phyloP scores from a whole-genome alignment of 1,140 invertebrate species.

The Triops cancriformis region DNA sequence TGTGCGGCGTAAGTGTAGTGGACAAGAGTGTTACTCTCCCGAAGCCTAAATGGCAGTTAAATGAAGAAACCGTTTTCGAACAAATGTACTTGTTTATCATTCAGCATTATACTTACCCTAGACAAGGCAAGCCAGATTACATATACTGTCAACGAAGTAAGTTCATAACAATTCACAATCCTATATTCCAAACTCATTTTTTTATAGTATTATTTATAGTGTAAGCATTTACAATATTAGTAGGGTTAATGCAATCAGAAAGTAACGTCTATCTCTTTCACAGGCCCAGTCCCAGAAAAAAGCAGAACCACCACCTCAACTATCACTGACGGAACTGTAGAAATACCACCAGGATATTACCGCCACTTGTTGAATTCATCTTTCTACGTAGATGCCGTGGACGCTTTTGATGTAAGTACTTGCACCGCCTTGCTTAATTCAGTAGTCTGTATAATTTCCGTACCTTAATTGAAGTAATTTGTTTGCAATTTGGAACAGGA shows the following conservation, averaged over 20 bases:
- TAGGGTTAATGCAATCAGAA: too few species aligned
- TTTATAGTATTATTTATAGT: too few species aligned
- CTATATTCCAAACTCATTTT: background rate
- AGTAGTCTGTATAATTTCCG: slow-evolving; percentile 25
- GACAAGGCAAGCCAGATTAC: slow-evolving; percentile 38
- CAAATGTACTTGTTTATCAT: slow-evolving; percentile 39
- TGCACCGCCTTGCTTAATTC: background rate
- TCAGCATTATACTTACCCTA: slow-evolving; percentile 35
- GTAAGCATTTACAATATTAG: too few species aligned
- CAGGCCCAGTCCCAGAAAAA: too few species aligned
- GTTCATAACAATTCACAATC: background rate
- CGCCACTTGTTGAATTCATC: too few species aligned
- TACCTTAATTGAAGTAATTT: background rate
- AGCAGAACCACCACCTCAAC: too few species aligned
- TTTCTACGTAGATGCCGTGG: slow-evolving; percentile 39
- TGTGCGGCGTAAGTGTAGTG: slow-evolving; percentile 51
- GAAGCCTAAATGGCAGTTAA: slow-evolving; percentile 35
- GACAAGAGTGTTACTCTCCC: slow-evolving; percentile 51
- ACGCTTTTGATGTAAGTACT: slow-evolving; percentile 42
- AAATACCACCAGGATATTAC: too few species aligned
- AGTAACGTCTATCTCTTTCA: too few species aligned
- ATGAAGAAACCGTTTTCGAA: slow-evolving; percentile 37
- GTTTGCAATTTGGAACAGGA: slow-evolving; percentile 38
- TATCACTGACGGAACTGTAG: too few species aligned
- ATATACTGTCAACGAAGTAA: slow-evolving; percentile 31